A percentile compares a stretch with the other conserved stretches of the same genome.
phyloP scores from a whole-genome alignment of 2,888 invertebrate species.

The Cerastoderma edule region DNA sequence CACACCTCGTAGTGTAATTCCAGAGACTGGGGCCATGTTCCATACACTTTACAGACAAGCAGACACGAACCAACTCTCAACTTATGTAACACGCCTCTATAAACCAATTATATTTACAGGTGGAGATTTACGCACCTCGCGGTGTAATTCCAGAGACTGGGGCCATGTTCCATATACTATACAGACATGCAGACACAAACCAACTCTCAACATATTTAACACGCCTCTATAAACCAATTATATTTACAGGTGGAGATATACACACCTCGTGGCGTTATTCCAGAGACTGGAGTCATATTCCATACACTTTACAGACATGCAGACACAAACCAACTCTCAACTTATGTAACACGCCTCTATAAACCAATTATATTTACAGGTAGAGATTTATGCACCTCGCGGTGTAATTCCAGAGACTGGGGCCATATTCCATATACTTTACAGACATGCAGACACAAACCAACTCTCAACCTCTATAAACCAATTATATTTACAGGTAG shows the following conservation, averaged over 20 bases:
- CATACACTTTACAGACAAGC: too few species aligned
- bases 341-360: conserved; percentile 76
- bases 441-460: conserved; percentile 67
- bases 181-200: too few species aligned
- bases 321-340: conserved; percentile 71
- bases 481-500: conserved; percentile 65
- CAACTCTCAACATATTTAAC: too few species aligned
- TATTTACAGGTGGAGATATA: conserved; percentile 57
- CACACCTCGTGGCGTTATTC: conserved; percentile 68
- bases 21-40: too few species aligned
- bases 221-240: too few species aligned
- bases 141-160: too few species aligned
- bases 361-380: conserved; percentile 68
- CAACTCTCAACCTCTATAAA: conserved; percentile 76
- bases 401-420: conserved; percentile 72
- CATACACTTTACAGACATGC: conserved; percentile 70
- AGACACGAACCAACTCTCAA: too few species aligned
- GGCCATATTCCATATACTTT: conserved; percentile 77
- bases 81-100: too few species aligned
- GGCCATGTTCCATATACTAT: too few species aligned
- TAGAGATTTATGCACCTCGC: conserved; percentile 63
- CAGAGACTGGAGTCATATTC: conserved; percentile 78
- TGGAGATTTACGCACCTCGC: too few species aligned
- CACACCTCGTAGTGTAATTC: too few species aligned
- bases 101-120: too few species aligned